Percentiles rank a stretch among this genome's conserved stretches.
These are phyloP conservation scores for Aeoliscus strigatus DNA, from an alignment of 2,797 vertebrate species.

Conservation along the genomic window DNA sequence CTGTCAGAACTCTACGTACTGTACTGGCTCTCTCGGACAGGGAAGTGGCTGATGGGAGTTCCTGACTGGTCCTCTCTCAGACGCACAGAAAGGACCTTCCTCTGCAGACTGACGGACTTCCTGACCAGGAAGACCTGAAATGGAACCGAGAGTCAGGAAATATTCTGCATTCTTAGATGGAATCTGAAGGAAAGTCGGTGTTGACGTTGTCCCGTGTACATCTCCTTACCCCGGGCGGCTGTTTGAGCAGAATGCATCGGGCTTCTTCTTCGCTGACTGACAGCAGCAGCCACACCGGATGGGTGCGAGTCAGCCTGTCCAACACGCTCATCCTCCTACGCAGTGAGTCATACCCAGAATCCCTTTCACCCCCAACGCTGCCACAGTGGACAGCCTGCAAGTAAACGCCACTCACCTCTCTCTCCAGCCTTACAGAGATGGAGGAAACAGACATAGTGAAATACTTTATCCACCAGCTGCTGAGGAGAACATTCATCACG, in stretches of 20 bases:
- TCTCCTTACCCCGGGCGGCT: conserved; percentile 84
- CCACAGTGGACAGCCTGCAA: conserved; percentile 60
- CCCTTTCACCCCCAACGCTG: conserved; percentile 68
- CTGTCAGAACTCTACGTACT: too few relatives aligned
- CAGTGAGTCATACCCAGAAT: conserved; percentile 88
- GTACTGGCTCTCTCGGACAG: conserved; percentile 78
- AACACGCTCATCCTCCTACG: conserved; percentile 85
- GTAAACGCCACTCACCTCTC: conserved; percentile 74
- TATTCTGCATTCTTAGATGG: background rate
- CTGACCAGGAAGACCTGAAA: conserved; percentile 87
- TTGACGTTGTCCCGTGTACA: too few relatives aligned
- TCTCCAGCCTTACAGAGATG: conserved; percentile 71
- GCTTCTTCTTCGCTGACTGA: conserved; percentile 81
- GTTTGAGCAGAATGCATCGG: conserved; percentile 74
- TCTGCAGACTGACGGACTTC: conserved; percentile 82
- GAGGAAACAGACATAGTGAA: too few relatives aligned
- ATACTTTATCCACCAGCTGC: too few relatives aligned
- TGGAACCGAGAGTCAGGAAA: background rate
- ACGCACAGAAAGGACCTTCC: conserved; percentile 87
- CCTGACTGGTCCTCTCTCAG: conserved; percentile 67
- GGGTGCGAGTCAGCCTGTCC: conserved; percentile 86
- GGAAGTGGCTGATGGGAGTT: conserved; percentile 79
- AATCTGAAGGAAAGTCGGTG: background rate
- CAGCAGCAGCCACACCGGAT: conserved; percentile 88
- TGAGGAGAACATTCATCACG: too few relatives aligned